phyloP scores from a whole-genome alignment of 2,888 invertebrate species.

The Rhimphoctona megacephalus region DNA sequence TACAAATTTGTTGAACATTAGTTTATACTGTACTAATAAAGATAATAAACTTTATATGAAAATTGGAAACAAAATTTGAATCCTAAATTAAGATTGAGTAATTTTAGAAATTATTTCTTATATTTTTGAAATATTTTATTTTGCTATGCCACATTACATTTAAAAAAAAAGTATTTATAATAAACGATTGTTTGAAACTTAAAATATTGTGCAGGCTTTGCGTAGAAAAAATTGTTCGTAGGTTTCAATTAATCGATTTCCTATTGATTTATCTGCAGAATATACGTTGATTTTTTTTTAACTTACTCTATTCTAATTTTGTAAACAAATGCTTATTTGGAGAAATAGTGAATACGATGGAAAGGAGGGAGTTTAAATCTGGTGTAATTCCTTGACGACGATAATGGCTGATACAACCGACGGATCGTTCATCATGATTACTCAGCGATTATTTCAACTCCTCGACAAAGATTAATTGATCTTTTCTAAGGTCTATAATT shows the following conservation, averaged over 20 bases:
- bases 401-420: constrained; percentile 9
- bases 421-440: constrained; percentile 21
- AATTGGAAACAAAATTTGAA: neutral
- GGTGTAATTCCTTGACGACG: constrained; percentile 6
- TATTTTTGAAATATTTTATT: neutral
- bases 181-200: neutral
- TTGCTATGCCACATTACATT: neutral
- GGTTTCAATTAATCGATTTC: neutral
- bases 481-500: neutral
- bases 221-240: neutral
- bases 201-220: neutral
- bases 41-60: too few relatives aligned
- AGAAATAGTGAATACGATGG: neutral
- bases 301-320: neutral
- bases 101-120: too few relatives aligned
- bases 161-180: too few relatives aligned
- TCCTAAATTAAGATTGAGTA: neutral
- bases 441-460: constrained; percentile 34
- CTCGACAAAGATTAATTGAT: constrained; percentile 31
- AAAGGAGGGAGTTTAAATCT: neutral
- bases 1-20: neutral
- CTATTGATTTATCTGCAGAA: neutral
- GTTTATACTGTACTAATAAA: too few relatives aligned
- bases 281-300: neutral
- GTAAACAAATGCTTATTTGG: neutral